Evolutionary conservation across 1,140 invertebrate genomes (phyloP), one percentile per base, ranked within the genome.

Genomic region (Sycophaga agraensis): DNA sequence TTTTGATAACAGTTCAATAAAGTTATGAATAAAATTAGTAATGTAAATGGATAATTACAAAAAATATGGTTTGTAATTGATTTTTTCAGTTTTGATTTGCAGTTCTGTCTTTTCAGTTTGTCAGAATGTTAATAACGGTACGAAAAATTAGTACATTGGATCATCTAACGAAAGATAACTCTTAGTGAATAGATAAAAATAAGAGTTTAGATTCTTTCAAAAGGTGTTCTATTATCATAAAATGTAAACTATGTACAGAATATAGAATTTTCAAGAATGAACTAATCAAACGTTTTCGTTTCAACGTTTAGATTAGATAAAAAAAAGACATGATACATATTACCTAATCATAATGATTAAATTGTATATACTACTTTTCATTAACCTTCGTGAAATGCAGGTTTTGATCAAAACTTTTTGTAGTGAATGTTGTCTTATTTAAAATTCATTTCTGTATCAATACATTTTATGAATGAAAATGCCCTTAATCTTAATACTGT

Each of bases 161-260:
- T n/a, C n/a, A n/a, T n/a, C n/a, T n/a, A n/a, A n/a, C n/a, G n/a
- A n/a, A n/a, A n/a, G n/a, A n/a, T n/a, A n/a, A n/a, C n/a, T n/a
- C n/a, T n/a, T n/a, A n/a, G n/a, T n/a, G n/a, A n/a, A n/a, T n/a
- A n/a, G n/a, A n/a, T n/a, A n/a, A n/a, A n/a, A n/a, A n/a, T n/a
- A n/a, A n/a, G n/a, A n/a, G n/a, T n/a, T n/a, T n/a, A n/a, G n/a
- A n/a, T n/a, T n/a, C n/a, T n/a, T n/a, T 46, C 16, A 3, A 9
- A 49, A 49, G 56, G 45, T 59, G 56, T 46, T 59, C n/a, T 50
- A 31, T 31, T 31, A n/a, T n/a, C n/a, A n/a, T 17, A 49, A 59
- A 49, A 50, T 57, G 55, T 57, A 57, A 48, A 48, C 42, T 28
- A 49, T 59, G 56, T 59, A 59, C 56, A 59, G 56, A 14, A 37